These are phyloP conservation scores for Steatornis caripensis DNA, from an alignment of 2,113 vertebrate species.

Conservation along the genomic window DNA sequence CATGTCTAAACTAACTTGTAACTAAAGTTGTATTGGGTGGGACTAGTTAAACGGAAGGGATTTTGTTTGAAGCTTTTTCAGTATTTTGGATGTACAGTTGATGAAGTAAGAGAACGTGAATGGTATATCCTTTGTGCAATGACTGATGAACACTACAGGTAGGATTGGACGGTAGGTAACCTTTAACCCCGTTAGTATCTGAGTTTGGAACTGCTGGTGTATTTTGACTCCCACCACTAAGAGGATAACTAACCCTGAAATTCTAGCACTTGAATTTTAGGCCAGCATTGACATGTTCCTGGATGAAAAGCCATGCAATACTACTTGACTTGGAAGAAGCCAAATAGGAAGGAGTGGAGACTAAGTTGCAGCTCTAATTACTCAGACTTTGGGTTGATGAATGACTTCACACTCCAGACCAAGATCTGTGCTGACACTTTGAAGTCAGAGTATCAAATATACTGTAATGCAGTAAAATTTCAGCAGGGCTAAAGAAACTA, in stretches of 20 bases:
- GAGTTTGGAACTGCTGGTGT: conserved; percentile 1
- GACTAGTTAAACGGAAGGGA: conserved; percentile 23
- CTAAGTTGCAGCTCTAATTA: background rate
- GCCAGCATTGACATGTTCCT: background rate
- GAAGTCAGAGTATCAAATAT: background rate
- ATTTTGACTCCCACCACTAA: background rate
- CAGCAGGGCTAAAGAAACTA: background rate
- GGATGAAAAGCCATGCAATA: conserved; percentile 65
- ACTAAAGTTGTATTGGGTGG: background rate
- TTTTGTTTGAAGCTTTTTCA: conserved; percentile 44
- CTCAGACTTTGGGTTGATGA: background rate
- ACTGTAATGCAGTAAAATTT: background rate
- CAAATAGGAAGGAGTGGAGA: conserved; percentile 16
- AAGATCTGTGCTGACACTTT: background rate
- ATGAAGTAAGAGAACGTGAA: conserved; percentile 30
- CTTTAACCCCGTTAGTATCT: background rate
- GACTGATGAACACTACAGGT: conserved; percentile 24
- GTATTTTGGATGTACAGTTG: conserved; percentile 28
- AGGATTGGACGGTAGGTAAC: background rate
- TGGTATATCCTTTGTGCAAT: conserved; percentile 32
- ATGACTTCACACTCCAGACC: background rate
- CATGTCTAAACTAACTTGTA: too few species aligned
- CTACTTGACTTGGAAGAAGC: conserved; percentile 60
- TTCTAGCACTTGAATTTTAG: conserved; percentile 35
- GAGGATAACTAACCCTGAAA: conserved; percentile 7